Base-by-base conservation (phyloP, 2,888 invertebrate species). In the Chydorus sphaericus region DNA sequence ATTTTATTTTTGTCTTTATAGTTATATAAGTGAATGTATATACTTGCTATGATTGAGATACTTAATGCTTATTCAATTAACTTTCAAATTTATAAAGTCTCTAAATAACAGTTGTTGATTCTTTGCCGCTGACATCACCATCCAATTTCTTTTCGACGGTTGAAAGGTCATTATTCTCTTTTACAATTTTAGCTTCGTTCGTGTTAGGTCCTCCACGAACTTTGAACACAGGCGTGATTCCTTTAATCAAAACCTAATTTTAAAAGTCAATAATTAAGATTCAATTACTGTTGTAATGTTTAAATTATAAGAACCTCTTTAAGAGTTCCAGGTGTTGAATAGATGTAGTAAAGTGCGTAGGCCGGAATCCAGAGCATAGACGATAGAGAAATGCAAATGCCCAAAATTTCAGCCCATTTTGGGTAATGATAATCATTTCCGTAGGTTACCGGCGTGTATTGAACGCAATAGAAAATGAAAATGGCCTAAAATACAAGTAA, bases 361-460 rank as follows among this genome's bases (percentile, higher is more conserved):
- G 68, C 68, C 8, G 81, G 81, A 59, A 81, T 74, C 75, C 79
- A 80, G 28, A 80, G 66, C 79, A 82, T 81, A 3, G 81, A 81
- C 3, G 77, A 73, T 31, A 77, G 69, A 61, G 79, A 80, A 55
- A 82, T 69, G 38, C 71, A 68, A 61, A 79, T 71, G n/a, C 80
- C 80, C 31, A 80, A 64, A 38, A 73, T 66, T 63, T 79, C 75
- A 0, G 80, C 78, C 79, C 80, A 80, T 56, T 67, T 64, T 1
- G 80, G 80, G 65, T 79, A 80, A 33, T 72, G 68, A 63, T 78
- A 78, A 38, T 66, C 65, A 20, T 66, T 69, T 11, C 79, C 78
- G 61, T 81, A 77, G 18, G 71, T 74, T 54, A 80, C 66, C 1
- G 78, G 78, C 60, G 74, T 67, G 62, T 79, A 80, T 64, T 76